Evolutionary conservation across 2,797 vertebrate species (phyloP), one percentile per base, ranked within the genome.

Genomic region (Limnodromus scolopaceus): DNA sequence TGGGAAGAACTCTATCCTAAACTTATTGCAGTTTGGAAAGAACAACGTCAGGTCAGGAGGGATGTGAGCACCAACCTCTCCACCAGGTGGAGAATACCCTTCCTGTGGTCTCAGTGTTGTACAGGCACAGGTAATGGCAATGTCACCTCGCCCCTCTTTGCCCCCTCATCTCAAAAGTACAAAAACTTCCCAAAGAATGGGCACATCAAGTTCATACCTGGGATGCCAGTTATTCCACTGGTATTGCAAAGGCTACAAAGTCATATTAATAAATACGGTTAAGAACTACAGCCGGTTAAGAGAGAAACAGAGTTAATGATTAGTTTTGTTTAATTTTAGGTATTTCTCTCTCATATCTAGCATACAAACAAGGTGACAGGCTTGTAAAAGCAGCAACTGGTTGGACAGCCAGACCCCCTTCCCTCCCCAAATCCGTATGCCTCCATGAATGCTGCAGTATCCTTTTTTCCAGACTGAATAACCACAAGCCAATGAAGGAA

Each of bases 381-480:
- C 84, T 96, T 85, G 45, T 80, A 72, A 94, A 90, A 86, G 79
- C 94, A 92, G 72, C 4, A 2, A 70, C 79, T 75, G 82, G 87
- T 78, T 49, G 83, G 72, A 41, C 53, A 66, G 72, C 89, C 92
- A 83, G 83, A 58, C 38, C 93, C 94, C 65, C 16, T 89, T 77
- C 96, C 96, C 96, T 66, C 89, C 34, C 71, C 93, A 93, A 4
- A 60, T 65, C 77, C 57, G 5, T 81, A 55, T 22, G 58, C 55
- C 63, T 94, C 77, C 74, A 48, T 57, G 93, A 96, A 87, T 84
- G 91, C 93, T 94, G 97, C 98, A 98, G 98, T 98, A 97, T 97
- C 97, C 97, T 94, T 97, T 97, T 97, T 97, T 96, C 87, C 97
- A 98, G 97, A 89, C 91, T 39, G 90, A 96, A 97, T 54, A 97